Percentiles rank a stretch among this genome's conserved stretches.
Conservation (phyloP, 2,797 vertebrate genomes). For the Discoglossus pictus region DNA sequence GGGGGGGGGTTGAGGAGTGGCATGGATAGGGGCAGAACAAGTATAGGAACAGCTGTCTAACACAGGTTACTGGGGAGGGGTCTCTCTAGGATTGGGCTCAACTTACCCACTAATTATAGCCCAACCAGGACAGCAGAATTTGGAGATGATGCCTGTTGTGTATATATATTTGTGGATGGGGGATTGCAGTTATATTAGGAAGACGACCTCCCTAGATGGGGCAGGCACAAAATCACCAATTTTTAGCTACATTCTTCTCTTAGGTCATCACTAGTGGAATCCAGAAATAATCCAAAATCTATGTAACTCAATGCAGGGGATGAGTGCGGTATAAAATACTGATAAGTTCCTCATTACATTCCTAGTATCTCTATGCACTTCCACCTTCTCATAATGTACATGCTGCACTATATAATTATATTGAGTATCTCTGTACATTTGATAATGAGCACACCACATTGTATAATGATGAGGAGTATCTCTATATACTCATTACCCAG, state of each 20-base stretch:
- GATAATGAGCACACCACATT: too few species aligned
- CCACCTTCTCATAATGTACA: neutral
- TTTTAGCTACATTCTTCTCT: neutral
- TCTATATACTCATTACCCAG: too few species aligned
- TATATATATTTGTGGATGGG: neutral
- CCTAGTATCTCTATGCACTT: neutral
- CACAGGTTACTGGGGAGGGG: constrained; percentile 42
- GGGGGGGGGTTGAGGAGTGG: constrained; percentile 10
- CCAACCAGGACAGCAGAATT: constrained; percentile 46
- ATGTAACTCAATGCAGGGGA: neutral
- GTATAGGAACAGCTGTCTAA: constrained; percentile 36
- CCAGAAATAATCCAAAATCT: too few species aligned
- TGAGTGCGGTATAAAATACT: constrained; percentile 2
- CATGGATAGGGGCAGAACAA: constrained; percentile 26
- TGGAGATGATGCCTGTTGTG: constrained; percentile 42
- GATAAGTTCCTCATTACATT: too few species aligned
- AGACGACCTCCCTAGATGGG: constrained; percentile 20
- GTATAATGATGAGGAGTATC: too few species aligned
- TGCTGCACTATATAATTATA: too few species aligned
- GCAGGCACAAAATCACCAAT: neutral
- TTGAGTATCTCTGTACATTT: too few species aligned
- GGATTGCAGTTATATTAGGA: constrained; percentile 43
- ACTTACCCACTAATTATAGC: constrained; percentile 49
- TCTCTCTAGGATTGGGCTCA: constrained; percentile 14
- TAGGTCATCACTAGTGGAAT: neutral